These are phyloP conservation scores for Cephonodes hylas DNA, from an alignment of 2,888 invertebrate species.

Conservation along the genomic window DNA sequence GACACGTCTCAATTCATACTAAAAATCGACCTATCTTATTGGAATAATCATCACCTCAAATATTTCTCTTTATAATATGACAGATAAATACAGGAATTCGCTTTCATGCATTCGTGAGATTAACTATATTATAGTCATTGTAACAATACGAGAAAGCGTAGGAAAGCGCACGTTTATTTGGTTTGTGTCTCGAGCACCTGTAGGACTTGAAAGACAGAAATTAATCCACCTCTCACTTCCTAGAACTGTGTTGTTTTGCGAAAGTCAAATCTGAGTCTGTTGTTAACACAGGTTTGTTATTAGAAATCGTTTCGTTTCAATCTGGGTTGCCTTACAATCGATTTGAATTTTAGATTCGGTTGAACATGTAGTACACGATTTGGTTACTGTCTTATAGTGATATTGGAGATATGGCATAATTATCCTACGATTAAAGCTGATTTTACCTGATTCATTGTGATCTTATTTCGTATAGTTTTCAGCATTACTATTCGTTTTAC, in stretches of 20 bases:
- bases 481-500: too few species aligned
- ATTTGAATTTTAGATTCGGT: background rate
- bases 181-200: too few species aligned
- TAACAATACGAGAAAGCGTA: background rate
- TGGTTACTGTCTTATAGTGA: background rate
- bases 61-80: too few species aligned
- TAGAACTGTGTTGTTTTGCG: background rate
- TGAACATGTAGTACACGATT: background rate
- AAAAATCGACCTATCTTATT: too few species aligned
- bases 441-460: too few species aligned
- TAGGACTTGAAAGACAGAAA: background rate
- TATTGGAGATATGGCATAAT: background rate
- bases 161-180: background rate
- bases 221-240: background rate
- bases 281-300: background rate
- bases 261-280: background rate
- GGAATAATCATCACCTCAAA: too few species aligned
- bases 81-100: too few species aligned
- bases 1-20: too few species aligned
- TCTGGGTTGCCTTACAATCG: background rate
- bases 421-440: too few species aligned
- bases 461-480: too few species aligned
- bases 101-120: too few species aligned
- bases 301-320: background rate
- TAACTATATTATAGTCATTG: background rate